Conservation (phyloP, 2,113 vertebrate species). For the Aegypius monachus region DNA sequence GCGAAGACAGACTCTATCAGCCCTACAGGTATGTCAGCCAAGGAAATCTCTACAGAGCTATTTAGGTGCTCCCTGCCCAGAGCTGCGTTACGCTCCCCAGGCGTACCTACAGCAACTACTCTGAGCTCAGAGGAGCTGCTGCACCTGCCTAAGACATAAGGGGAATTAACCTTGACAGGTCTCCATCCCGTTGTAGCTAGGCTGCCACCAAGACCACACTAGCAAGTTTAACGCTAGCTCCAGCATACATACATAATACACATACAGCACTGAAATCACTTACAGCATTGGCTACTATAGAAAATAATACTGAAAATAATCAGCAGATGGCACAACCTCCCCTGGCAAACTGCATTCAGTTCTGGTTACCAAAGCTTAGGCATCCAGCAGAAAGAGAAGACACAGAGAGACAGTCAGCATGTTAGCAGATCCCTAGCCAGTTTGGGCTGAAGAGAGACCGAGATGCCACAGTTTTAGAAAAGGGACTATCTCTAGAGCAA, state of each 20-base stretch:
- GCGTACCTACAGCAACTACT: not conserved
- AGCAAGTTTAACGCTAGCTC: not conserved
- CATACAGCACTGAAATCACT: not conserved
- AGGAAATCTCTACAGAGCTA: not conserved
- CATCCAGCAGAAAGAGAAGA: not conserved
- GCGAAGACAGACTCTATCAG: not conserved
- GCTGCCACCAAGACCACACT: not conserved
- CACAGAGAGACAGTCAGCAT: not conserved
- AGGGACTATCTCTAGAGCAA: not conserved
- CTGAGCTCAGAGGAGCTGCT: not conserved
- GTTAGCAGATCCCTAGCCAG: not conserved
- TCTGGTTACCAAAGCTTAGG: not conserved
- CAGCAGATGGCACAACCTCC: not conserved
- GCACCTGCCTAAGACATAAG: not conserved
- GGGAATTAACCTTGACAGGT: not conserved
- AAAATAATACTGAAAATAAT: not conserved
- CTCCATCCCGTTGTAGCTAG: not conserved
- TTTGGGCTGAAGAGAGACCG: not conserved
- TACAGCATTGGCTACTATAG: not conserved
- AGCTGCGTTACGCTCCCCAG: not conserved
- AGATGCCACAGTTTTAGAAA: not conserved
- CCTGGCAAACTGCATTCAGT: not conserved
- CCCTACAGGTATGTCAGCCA: not conserved
- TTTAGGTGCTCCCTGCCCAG: not conserved
- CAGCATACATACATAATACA: not conserved